Evolutionary conservation across 2,797 vertebrate species (phyloP).

Genomic region (Vireo griseus): DNA sequence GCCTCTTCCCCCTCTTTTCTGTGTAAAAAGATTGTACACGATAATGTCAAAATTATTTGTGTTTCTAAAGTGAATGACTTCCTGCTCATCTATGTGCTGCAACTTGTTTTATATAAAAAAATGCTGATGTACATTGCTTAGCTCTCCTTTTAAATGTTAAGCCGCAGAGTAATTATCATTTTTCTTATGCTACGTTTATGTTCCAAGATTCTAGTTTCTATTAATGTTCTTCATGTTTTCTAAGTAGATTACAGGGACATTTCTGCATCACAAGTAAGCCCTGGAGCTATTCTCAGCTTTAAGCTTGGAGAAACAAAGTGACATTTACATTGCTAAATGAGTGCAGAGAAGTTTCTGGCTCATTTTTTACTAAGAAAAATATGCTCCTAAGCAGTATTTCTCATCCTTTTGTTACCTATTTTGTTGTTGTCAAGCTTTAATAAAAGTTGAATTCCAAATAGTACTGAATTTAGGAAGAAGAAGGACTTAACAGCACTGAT

Average conservation of each 20-base stretch:
- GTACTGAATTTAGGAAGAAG: background rate
- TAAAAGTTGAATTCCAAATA: constrained; percentile 24
- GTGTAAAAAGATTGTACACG: background rate
- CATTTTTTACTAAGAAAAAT: constrained; percentile 47
- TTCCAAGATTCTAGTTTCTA: constrained; percentile 70
- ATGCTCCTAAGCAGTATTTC: constrained; percentile 14
- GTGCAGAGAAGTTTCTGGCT: constrained; percentile 63
- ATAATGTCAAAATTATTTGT: constrained; percentile 56
- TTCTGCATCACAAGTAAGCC: constrained; percentile 74
- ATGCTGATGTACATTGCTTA: constrained; percentile 58
- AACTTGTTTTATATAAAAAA: constrained; percentile 56
- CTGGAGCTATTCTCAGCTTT: constrained; percentile 70
- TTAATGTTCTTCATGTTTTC: constrained; percentile 74
- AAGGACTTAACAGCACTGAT: background rate
- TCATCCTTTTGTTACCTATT: background rate
- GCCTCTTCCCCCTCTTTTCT: background rate
- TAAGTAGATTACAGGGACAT: constrained; percentile 75
- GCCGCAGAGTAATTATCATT: constrained; percentile 76
- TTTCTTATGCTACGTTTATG: constrained; percentile 71
- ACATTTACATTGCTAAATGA: constrained; percentile 70
- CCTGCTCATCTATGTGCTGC: constrained; percentile 43
- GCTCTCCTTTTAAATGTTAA: constrained; percentile 71
- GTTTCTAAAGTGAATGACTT: constrained; percentile 37
- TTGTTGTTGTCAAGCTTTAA: background rate
- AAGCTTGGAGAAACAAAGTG: constrained; percentile 69